Evolutionary conservation across 2,888 invertebrate genomes (phyloP), one percentile per base, ranked within the genome.

Genomic region (Podabrus alpinus): DNA sequence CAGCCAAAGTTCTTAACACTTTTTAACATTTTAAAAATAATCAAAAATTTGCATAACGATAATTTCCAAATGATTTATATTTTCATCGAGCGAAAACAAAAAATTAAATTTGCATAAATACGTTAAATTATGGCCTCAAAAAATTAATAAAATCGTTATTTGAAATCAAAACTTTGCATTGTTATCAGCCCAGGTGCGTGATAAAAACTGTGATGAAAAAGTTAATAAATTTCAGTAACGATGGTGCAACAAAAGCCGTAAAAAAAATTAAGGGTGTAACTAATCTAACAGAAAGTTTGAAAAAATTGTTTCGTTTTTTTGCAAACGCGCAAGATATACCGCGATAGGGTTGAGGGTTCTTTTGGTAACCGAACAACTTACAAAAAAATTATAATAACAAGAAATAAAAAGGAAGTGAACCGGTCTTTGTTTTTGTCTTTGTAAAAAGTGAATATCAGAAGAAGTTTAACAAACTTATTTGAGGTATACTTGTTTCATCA

Each of bases 271-370:
- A 25, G 71, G 69, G 66, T 69, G 62, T 64, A 64, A 64, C 62
- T 59, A 74, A 59, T 70, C 62, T 61, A 61, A 71, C 19, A 24
- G 15, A 68, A 25, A 13, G 29, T 16, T n/a, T 61, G 61, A 74
- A 78, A 77, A 74, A 77, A 74, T 80, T 77, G 81, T 81, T 81
- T 80, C 73, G 61, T 66, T 72, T 79, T 79, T 79, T 81, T 80
- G 66, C 74, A 78, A 81, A 81, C 82, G 78, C 79, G 64, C 79
- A 78, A 80, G 81, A 82, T 82, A 78, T 77, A 82, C 82, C 82
- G 82, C 73, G 82, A 82, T 82, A 81, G 71, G 69, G 79, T 80
- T 78, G 77, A 66, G 71, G 68, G 67, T 62, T 76, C 75, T 73
- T 69, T n/a, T 70, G 69, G 64, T 72, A 77, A 77, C 77, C 77